Evolutionary conservation across 2,888 invertebrate species (phyloP), one percentile per base, ranked within the genome.

Genomic region (Carterocephalus palaemon): DNA sequence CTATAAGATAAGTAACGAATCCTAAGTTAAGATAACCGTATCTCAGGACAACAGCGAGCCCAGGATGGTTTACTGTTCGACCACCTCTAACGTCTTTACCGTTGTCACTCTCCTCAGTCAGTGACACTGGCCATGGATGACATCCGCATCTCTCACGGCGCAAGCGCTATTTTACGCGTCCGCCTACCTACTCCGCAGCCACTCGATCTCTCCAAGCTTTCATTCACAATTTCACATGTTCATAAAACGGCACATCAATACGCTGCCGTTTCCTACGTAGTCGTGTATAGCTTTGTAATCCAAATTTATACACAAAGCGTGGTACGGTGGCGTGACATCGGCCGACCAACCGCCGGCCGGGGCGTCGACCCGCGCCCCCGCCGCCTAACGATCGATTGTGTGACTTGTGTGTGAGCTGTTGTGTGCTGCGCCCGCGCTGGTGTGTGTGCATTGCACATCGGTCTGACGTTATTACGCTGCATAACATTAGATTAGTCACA

Each of bases 271-370:
- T 2, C 8, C n/a, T n/a, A n/a, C n/a, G n/a, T n/a, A 16, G 33
- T 43, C 20, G 31, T 50, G 32, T 39, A 42, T 37, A 19, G 62
- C 59, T 53, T 70, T 71, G 64, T 72, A 71, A 72, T 76, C 80
- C 78, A 81, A 82, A 81, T 78, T 74, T 81, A 81, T 74, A 77
- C 72, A 63, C 64, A 60, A 66, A 66, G 67, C 61, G 39, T 53
- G 61, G 47, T 56, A 60, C 57, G 59, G 75, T 83, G 84, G 84
- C 83, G 83, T 83, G 84, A 84, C 69, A 62, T 53, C 49, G 19
- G 53, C 48, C 59, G 58, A 59, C 80, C 82, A 82, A 81, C 72
- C 70, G 62, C 57, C 56, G 58, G 60, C 51, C 59, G 53, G 81
- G 67, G 59, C 78, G 75, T 65, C 75, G 82, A 82, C 81, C 75